These are phyloP conservation scores for Ormyrus nitidulus DNA, from an alignment of 2,888 invertebrate species.

Conservation along the genomic window DNA sequence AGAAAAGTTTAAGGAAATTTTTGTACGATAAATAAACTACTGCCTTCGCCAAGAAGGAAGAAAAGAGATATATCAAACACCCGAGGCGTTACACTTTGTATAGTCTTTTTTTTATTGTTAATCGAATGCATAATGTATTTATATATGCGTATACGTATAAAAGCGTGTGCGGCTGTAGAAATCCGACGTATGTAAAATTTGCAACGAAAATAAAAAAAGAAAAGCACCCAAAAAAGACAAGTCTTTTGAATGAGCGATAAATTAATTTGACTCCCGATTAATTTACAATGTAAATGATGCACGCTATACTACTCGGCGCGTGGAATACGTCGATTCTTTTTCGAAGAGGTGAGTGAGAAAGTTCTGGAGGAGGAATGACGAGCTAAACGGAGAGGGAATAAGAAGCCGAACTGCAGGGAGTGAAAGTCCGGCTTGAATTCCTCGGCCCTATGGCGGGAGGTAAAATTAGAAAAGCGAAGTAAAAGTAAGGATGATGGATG, in stretches of 20 bases:
- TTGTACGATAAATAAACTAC: conserved; percentile 29
- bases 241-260: too few relatives aligned
- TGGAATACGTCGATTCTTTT: too few relatives aligned
- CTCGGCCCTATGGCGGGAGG: conserved; percentile 2
- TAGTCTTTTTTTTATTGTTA: neutral
- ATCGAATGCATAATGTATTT: neutral
- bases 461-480: conserved; percentile 42
- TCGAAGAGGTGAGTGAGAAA: conserved; percentile 55
- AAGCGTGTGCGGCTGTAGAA: neutral
- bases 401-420: conserved; percentile 16
- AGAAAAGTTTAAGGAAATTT: conserved; percentile 34
- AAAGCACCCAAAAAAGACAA: neutral
- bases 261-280: too few relatives aligned
- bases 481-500: conserved; percentile 31
- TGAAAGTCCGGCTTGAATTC: conserved; percentile 29
- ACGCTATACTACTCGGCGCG: too few relatives aligned
- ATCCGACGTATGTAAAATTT: neutral
- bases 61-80: neutral
- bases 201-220: neutral
- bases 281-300: too few relatives aligned
- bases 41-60: conserved; percentile 3
- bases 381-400: neutral
- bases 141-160: conserved; percentile 6
- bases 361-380: neutral
- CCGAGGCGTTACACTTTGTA: neutral